A percentile compares a stretch with the other conserved stretches of the same genome.
Evolutionary conservation across 2,888 invertebrate species (phyloP).

Genomic region (Strigamia transsilvanica): DNA sequence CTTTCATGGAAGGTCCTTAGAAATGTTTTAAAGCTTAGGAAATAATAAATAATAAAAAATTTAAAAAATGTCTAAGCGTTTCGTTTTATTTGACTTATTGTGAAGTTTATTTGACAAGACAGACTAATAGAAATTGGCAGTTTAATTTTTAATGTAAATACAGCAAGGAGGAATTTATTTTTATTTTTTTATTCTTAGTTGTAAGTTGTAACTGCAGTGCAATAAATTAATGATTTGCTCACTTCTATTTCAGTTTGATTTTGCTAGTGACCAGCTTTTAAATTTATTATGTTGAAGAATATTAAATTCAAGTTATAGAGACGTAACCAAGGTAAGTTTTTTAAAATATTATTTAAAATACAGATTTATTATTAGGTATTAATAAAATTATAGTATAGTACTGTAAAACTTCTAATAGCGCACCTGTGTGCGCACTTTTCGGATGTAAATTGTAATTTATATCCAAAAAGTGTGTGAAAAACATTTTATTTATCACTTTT

Average conservation of each 20-base stretch:
- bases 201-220: neutral
- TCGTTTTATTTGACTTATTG: neutral
- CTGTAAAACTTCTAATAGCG: too few relatives aligned
- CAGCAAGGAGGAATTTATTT: neutral
- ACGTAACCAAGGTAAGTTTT: neutral
- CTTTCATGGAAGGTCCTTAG: neutral
- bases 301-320: neutral
- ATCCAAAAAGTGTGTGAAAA: too few relatives aligned
- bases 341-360: neutral
- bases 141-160: too few relatives aligned
- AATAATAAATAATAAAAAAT: neutral
- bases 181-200: neutral
- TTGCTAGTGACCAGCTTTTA: neutral
- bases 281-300: neutral
- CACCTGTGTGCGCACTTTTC: too few relatives aligned
- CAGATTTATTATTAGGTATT: neutral
- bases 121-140: too few relatives aligned
- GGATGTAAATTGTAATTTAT: too few relatives aligned
- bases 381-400: too few relatives aligned
- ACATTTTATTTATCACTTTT: too few relatives aligned
- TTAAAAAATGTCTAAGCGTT: conserved; percentile 12
- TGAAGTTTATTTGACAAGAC: neutral
- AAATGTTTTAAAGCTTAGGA: conserved; percentile 17
- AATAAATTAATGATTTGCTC: neutral
- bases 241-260: conserved; percentile 3